Evolutionary conservation across 2,113 vertebrate species (phyloP).

Genomic region (Turnix velox): DNA sequence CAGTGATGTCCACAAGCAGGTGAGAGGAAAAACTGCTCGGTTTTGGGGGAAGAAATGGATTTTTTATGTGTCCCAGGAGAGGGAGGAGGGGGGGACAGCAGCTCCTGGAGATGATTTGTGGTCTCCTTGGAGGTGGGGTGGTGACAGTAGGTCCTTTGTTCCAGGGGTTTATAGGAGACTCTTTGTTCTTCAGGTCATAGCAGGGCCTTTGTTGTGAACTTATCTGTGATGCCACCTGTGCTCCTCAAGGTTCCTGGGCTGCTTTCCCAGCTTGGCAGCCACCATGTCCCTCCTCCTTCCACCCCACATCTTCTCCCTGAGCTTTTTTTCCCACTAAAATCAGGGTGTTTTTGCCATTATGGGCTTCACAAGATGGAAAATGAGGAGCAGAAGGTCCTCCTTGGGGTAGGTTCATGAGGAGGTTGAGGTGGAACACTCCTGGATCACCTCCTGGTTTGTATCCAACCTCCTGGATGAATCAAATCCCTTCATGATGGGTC

Average conservation of each 20-base stretch:
- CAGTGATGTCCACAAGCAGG: accelerated
- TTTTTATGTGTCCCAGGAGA: too few relatives aligned
- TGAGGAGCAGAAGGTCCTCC: too few relatives aligned
- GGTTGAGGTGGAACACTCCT: too few relatives aligned
- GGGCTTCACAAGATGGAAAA: accelerated
- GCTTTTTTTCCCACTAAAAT: not conserved
- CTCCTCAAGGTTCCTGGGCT: not conserved
- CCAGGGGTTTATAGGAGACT: not conserved
- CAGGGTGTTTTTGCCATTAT: accelerated
- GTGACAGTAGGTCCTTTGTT: constrained; percentile 38
- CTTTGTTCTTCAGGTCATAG: not conserved
- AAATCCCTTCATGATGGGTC: too few relatives aligned
- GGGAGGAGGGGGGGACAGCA: too few relatives aligned
- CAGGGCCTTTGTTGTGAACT: not conserved
- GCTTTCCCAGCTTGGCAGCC: not conserved
- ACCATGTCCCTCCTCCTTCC: accelerated
- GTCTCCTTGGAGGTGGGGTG: not conserved
- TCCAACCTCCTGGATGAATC: too few relatives aligned
- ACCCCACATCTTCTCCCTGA: not conserved
- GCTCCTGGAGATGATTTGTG: not conserved
- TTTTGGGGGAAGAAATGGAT: too few relatives aligned
- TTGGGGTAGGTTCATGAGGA: too few relatives aligned
- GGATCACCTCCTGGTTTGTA: too few relatives aligned
- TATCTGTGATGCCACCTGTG: not conserved
- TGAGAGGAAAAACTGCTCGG: accelerated